Base-by-base conservation (phyloP, 2,797 vertebrate genomes). In the Melanotaenia trifasciata region DNA sequence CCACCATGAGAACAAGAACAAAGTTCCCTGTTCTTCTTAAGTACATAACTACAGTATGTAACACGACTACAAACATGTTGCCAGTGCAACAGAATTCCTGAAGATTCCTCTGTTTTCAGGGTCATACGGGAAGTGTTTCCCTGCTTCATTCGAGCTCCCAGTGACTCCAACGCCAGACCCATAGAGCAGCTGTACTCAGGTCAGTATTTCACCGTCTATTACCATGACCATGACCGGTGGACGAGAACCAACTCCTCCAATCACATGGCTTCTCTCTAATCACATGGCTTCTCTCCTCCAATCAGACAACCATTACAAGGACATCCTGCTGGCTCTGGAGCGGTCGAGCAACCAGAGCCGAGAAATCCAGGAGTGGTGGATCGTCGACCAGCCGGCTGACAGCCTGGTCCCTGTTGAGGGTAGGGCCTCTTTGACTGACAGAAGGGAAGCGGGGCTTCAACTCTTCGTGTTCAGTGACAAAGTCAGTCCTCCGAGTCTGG, bases 401-500 rank as follows among this genome's bases (percentile, higher is more conserved):
- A 22, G 0, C 2, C 59, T 18, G 64, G 86, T 11, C 4, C 73
- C 0, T 95, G 95, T 72, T 4, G 38, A 90, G 90, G 5, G 93
- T 97, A 72, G 91, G 99, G 4, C 96, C 96, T 43, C 75, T 97
- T 99, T 95, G 81, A 43, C 40, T 43, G 14, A 43, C 40, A 43
- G 40, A 16, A 43, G 40, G 40, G 40, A 43, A 14, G 12, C 40
- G 14, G 40, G 40, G 12, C 40, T 43, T 43, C 40, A 43, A 43
- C 40, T 43, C 40, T 43, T 98, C 86, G 97, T 99, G 90, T 99
- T 99, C 90, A 99, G 94, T 0, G 98, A 99, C 83, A 98, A 98
- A 94, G 97, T 99, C 94, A 99, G 98, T 90, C 98, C 98, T 0
- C 98, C 97, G 18, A 99, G 97, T 87, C 91, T 99, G 57, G 97